Evolutionary conservation across 35 echinoderm and acorn worm genomes (phyloP).

Genomic region (Ophioderma brevispina): DNA sequence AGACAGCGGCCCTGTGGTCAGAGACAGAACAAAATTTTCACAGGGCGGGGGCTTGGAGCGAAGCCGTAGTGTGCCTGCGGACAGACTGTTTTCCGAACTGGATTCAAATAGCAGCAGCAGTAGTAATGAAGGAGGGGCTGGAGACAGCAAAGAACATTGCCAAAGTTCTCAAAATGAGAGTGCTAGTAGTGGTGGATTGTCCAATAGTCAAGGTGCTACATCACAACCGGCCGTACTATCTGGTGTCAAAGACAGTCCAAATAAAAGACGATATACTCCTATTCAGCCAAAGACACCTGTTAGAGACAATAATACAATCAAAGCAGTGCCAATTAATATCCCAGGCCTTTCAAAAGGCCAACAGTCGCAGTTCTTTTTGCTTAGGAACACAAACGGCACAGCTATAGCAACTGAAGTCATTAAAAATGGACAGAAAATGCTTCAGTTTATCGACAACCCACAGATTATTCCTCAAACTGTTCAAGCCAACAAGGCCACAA

Average conservation of each 20-base stretch:
- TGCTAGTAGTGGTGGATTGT: neutral
- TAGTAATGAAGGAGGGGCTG: neutral
- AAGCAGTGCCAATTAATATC: neutral
- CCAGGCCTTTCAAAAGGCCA: constrained; percentile 11
- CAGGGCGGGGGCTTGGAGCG: neutral
- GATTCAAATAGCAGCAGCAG: neutral
- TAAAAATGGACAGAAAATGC: constrained; percentile 32
- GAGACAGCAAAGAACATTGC: neutral
- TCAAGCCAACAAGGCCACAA: neutral
- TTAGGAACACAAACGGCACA: neutral
- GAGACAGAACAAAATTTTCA: neutral
- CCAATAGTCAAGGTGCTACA: too few relatives aligned
- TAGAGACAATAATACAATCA: constrained; percentile 25
- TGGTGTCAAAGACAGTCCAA: constrained; percentile 82
- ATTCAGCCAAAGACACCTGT: constrained; percentile 88
- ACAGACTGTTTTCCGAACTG: neutral
- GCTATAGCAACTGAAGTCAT: neutral
- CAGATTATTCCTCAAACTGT: neutral
- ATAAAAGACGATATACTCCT: constrained; percentile 80
- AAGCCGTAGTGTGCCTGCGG: constrained; percentile 19
- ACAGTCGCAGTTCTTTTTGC: constrained; percentile 11
- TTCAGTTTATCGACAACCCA: constrained; percentile 25
- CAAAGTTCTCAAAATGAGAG: neutral
- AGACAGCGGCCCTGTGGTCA: neutral
- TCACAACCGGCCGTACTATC: neutral